phyloP scores from a whole-genome alignment of 2,113 vertebrate genomes.

The Daphoenositta chrysoptera region DNA sequence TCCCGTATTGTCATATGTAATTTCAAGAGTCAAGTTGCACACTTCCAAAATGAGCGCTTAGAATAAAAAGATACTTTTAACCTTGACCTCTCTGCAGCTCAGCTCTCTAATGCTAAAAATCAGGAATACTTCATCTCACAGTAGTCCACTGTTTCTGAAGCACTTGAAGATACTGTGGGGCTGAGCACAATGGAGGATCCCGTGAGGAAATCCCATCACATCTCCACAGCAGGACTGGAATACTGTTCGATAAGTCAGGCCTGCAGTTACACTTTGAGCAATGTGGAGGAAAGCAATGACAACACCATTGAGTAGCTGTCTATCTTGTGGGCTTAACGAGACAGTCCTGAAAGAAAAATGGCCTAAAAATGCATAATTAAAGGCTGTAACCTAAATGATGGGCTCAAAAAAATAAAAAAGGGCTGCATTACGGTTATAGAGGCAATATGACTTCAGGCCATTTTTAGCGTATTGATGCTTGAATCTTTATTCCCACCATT shows the following conservation, averaged over 20 bases:
- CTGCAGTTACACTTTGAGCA: not conserved
- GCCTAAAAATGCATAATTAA: not conserved
- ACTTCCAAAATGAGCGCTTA: not conserved
- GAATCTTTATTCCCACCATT: not conserved
- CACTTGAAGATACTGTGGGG: not conserved
- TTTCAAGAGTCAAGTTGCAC: not conserved
- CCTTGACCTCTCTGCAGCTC: not conserved
- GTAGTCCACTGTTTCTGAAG: not conserved
- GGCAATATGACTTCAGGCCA: not conserved
- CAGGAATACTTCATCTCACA: not conserved
- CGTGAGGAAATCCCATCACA: accelerated
- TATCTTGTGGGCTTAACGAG: not conserved
- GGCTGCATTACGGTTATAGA: not conserved
- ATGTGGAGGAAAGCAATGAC: not conserved
- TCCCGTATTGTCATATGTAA: not conserved
- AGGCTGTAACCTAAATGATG: not conserved
- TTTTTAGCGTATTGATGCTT: not conserved
- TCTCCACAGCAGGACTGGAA: not conserved
- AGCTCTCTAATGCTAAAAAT: not conserved
- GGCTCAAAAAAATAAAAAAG: not conserved
- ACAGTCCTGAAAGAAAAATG: not conserved
- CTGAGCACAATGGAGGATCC: not conserved
- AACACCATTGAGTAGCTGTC: not conserved
- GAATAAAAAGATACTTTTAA: not conserved
- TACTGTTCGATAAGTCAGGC: not conserved